Evolutionary conservation across 2,797 vertebrate species (phyloP).

Genomic region (Lemur catta): DNA sequence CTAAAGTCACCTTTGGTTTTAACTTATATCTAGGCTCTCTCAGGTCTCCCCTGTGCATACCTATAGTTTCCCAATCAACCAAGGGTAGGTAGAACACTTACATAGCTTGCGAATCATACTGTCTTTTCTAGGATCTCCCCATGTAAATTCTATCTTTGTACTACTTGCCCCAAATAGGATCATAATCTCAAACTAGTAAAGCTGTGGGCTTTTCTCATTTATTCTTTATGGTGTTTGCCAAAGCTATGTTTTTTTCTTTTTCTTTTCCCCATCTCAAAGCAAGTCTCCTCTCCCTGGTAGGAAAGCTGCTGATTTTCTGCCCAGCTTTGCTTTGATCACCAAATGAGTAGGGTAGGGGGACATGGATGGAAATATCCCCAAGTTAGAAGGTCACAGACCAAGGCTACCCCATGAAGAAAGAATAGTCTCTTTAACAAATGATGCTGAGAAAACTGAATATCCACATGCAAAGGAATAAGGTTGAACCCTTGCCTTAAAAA

Average conservation of each 20-base stretch:
- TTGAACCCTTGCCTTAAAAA: neutral
- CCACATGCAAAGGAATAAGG: neutral
- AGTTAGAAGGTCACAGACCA: neutral
- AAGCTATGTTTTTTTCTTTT: neutral
- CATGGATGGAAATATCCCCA: neutral
- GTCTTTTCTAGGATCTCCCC: neutral
- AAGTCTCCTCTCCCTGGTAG: neutral
- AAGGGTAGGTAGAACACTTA: neutral
- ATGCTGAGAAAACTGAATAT: neutral
- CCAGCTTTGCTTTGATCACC: neutral
- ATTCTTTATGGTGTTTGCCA: neutral
- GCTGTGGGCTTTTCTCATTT: neutral
- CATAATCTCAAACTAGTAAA: neutral
- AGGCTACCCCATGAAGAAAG: neutral
- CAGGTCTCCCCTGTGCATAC: neutral
- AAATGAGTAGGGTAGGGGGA: neutral
- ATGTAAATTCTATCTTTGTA: neutral
- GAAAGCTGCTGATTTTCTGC: neutral
- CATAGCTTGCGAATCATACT: neutral
- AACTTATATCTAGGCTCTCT: neutral
- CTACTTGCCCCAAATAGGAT: neutral
- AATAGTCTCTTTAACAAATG: neutral
- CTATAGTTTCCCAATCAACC: neutral
- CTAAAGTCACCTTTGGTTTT: neutral
- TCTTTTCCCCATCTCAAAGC: neutral